These are phyloP conservation scores for Erebia aethiops DNA, from an alignment of 2,888 invertebrate species.

Conservation along the genomic window DNA sequence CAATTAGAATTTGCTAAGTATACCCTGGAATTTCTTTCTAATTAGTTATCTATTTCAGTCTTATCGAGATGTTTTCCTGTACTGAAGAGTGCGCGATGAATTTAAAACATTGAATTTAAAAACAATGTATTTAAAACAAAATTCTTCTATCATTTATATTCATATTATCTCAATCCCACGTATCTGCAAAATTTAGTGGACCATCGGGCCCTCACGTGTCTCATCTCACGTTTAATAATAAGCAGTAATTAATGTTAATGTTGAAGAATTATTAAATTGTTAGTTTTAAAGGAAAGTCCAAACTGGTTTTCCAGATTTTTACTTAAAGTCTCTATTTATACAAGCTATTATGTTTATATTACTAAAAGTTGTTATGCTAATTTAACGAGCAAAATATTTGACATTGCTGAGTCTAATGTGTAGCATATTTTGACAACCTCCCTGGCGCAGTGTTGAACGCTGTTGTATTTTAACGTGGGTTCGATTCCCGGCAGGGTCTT, in stretches of 20 bases:
- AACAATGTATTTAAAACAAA: too few relatives aligned
- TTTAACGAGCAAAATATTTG: constrained; percentile 2
- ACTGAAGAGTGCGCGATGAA: not conserved
- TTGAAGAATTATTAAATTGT: too few relatives aligned
- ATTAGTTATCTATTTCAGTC: not conserved
- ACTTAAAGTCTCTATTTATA: too few relatives aligned
- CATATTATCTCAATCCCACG: not conserved
- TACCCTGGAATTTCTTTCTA: not conserved
- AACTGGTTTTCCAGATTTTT: too few relatives aligned
- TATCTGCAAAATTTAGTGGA: too few relatives aligned
- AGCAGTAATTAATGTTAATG: too few relatives aligned
- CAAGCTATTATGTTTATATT: not conserved
- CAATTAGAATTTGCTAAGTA: not conserved
- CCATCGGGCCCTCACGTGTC: too few relatives aligned
- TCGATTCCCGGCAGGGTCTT: too few relatives aligned
- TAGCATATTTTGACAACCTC: not conserved
- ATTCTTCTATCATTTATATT: not conserved
- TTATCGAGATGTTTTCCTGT: not conserved
- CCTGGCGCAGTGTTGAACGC: too few relatives aligned
- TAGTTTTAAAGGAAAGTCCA: too few relatives aligned
- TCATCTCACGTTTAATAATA: too few relatives aligned
- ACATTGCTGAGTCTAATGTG: not conserved
- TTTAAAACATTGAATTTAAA: not conserved
- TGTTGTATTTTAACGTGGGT: too few relatives aligned
- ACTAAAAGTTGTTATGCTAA: constrained; percentile 6